Evolutionary conservation across 2,113 vertebrate species (phyloP).

Genomic region (Asarcornis scutulata): DNA sequence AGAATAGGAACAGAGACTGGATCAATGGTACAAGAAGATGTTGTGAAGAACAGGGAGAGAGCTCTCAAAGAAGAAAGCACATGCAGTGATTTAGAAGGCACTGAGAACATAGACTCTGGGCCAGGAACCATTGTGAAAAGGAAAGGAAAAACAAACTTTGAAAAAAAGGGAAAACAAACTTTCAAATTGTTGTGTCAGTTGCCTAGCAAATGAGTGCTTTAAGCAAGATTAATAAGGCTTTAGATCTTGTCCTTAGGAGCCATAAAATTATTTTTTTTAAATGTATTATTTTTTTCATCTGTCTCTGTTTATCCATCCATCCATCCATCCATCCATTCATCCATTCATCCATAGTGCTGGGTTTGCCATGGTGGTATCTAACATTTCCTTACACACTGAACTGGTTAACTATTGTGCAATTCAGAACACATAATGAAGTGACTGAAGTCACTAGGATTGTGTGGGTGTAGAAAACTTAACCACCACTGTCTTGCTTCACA

Average conservation of each 20-base stretch:
- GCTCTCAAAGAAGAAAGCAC: neutral
- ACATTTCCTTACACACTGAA: neutral
- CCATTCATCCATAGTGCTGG: neutral
- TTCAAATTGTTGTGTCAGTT: neutral
- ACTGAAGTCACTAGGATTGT: conserved; percentile 33
- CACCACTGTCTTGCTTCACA: neutral
- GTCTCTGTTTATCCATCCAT: neutral
- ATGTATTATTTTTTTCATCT: neutral
- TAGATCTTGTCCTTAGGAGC: neutral
- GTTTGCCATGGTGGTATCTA: neutral
- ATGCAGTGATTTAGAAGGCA: neutral
- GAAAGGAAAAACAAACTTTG: neutral
- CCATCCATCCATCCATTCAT: neutral
- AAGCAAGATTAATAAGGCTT: neutral
- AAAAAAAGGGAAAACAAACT: neutral
- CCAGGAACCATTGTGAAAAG: neutral
- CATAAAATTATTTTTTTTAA: too few relatives aligned
- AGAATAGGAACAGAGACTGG: neutral
- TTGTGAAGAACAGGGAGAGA: neutral
- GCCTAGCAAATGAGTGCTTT: neutral
- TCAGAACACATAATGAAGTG: neutral
- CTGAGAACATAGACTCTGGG: neutral
- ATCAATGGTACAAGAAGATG: neutral
- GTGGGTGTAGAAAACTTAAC: conserved; percentile 48
- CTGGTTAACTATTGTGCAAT: conserved; percentile 26